Percentiles rank a stretch among this genome's conserved stretches.
These are phyloP conservation scores for Podilymbus podiceps DNA, from an alignment of 2,113 vertebrate species.

Conservation along the genomic window DNA sequence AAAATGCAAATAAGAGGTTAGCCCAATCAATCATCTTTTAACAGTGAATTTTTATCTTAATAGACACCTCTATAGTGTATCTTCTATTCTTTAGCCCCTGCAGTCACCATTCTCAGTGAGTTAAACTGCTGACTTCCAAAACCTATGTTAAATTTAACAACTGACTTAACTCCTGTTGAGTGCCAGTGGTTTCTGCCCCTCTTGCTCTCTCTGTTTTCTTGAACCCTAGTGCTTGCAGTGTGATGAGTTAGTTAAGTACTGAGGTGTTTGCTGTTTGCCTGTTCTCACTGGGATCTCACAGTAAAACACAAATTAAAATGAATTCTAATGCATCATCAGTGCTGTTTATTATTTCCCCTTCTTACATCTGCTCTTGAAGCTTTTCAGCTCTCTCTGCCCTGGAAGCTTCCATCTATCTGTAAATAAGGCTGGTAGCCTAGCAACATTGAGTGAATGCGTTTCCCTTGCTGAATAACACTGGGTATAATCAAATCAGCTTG, in stretches of 20 bases:
- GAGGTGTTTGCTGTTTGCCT: background rate
- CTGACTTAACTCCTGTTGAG: background rate
- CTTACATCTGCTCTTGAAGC: constrained; percentile 20
- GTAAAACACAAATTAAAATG: background rate
- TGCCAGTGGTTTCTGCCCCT: background rate
- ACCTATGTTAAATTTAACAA: background rate
- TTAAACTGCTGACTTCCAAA: background rate
- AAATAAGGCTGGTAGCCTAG: constrained; percentile 72
- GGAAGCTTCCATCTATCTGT: constrained; percentile 63
- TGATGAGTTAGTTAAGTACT: background rate
- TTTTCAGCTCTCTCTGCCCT: constrained; percentile 35
- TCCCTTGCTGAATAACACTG: constrained; percentile 42
- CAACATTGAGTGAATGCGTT: constrained; percentile 58
- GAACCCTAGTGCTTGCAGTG: background rate
- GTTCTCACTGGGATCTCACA: background rate
- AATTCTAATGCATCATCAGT: background rate
- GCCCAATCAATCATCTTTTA: background rate
- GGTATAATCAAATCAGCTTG: constrained; percentile 54
- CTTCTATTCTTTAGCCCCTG: background rate
- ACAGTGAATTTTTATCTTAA: background rate
- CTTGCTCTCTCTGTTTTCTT: background rate
- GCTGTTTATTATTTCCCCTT: constrained; percentile 9
- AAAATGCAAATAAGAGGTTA: background rate
- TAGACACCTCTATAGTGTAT: background rate
- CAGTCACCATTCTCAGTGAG: background rate